These are phyloP conservation scores for Orycteropus afer DNA, from an alignment of 2,113 vertebrate species.

Conservation along the genomic window DNA sequence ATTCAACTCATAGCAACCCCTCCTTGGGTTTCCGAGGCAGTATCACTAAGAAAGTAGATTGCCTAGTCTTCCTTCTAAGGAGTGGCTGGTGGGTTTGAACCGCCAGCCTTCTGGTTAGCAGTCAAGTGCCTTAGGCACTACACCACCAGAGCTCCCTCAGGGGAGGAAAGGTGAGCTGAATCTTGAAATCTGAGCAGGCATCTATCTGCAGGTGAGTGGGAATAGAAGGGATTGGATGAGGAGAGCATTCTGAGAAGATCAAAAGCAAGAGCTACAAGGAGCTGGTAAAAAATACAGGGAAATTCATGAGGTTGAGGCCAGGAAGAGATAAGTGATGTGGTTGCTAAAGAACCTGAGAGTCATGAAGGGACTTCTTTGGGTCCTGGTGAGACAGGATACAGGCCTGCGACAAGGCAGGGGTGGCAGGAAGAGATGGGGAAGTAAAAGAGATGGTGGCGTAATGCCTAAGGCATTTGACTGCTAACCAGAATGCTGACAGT, in stretches of 20 bases:
- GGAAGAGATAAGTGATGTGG: not conserved
- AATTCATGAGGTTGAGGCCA: not conserved
- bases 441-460: too few relatives aligned
- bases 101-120: too few relatives aligned
- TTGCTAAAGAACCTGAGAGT: not conserved
- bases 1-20: too few relatives aligned
- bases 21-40: too few relatives aligned
- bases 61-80: too few relatives aligned
- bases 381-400: not conserved
- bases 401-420: not conserved
- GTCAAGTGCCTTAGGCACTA: too few relatives aligned
- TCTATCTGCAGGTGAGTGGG: not conserved
- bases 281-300: not conserved
- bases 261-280: not conserved
- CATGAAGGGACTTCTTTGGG: not conserved
- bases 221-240: not conserved
- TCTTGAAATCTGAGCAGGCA: not conserved
- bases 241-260: not conserved
- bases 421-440: not conserved
- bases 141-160: not conserved
- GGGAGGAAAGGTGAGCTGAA: not conserved
- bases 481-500: too few relatives aligned
- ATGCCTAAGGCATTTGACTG: too few relatives aligned
- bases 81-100: too few relatives aligned
- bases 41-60: too few relatives aligned